Percentiles rank a stretch among this genome's conserved stretches.
phyloP scores from a whole-genome alignment of 2,888 invertebrate genomes.

The Cheilosia variabilis region DNA sequence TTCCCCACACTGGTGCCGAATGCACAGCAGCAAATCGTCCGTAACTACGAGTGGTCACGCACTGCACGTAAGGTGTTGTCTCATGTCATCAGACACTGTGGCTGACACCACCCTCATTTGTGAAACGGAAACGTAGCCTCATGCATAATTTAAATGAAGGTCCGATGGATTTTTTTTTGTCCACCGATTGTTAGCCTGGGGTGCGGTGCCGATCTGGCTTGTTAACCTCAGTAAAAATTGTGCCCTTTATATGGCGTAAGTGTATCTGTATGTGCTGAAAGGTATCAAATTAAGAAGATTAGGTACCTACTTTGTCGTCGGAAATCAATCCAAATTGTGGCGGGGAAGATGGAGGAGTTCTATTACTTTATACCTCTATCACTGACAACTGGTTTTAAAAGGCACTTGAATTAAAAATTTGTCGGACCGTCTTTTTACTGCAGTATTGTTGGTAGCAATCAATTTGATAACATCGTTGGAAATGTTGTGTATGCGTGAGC shows the following conservation, averaged over 20 bases:
- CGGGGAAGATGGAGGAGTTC: slow-evolving; percentile 1
- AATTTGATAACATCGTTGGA: slow-evolving; percentile 45
- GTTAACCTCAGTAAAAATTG: slow-evolving; percentile 58
- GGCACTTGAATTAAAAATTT: slow-evolving; percentile 26
- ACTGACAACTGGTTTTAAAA: slow-evolving; percentile 34
- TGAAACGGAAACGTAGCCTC: slow-evolving; percentile 69
- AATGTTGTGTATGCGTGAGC: slow-evolving; percentile 42
- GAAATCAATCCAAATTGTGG: slow-evolving; percentile 54
- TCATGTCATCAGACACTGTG: slow-evolving; percentile 66
- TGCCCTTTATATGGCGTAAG: slow-evolving; percentile 50
- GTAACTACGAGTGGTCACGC: slow-evolving; percentile 69
- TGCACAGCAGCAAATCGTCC: slow-evolving; percentile 54
- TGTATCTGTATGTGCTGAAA: slow-evolving; percentile 70
- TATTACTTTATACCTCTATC: slow-evolving; percentile 1
- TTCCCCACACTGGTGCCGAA: slow-evolving; percentile 49
- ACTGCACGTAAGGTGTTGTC: slow-evolving; percentile 63
- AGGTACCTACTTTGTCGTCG: slow-evolving; percentile 59
- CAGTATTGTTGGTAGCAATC: slow-evolving; percentile 54
- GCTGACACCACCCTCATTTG: slow-evolving; percentile 55
- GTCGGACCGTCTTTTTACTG: slow-evolving; percentile 6
- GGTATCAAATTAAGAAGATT: slow-evolving; percentile 73
- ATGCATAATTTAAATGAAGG: slow-evolving; percentile 70
- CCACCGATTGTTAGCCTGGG: slow-evolving; percentile 29
- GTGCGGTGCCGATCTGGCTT: slow-evolving; percentile 54
- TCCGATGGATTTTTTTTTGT: slow-evolving; percentile 8